Percentiles rank a stretch among this genome's conserved stretches.
Evolutionary conservation across 2,113 vertebrate species (phyloP).

Genomic region (Tricholaema leucomelas): DNA sequence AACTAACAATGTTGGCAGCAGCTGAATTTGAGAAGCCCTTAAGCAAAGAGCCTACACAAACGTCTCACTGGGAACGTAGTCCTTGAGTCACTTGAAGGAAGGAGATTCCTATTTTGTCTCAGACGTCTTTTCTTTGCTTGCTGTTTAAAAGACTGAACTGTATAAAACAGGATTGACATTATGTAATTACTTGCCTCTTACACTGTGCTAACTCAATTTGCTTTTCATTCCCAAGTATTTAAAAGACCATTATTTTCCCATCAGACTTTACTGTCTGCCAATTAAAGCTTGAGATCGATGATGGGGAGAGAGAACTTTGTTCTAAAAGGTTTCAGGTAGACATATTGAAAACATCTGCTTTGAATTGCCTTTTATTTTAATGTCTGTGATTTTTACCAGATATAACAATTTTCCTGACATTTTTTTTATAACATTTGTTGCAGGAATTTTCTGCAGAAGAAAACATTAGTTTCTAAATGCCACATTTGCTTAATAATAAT

Average conservation of each 20-base stretch:
- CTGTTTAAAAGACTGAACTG: slow-evolving; percentile 66
- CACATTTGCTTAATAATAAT: not conserved
- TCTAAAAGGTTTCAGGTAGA: slow-evolving; percentile 56
- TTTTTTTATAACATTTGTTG: slow-evolving; percentile 21
- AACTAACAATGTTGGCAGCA: not conserved
- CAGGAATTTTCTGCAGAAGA: slow-evolving; percentile 5
- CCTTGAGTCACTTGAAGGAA: slow-evolving; percentile 39
- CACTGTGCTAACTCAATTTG: slow-evolving; percentile 79
- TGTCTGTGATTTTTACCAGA: not conserved
- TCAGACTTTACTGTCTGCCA: slow-evolving; percentile 77
- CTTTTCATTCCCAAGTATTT: slow-evolving; percentile 81
- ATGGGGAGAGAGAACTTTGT: slow-evolving; percentile 56
- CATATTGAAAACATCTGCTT: slow-evolving; percentile 26
- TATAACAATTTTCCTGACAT: not conserved
- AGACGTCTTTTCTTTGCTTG: slow-evolving; percentile 61
- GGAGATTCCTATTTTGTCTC: slow-evolving; percentile 46
- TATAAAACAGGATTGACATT: slow-evolving; percentile 76
- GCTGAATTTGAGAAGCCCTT: not conserved
- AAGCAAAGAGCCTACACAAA: slow-evolving; percentile 14
- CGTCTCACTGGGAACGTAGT: not conserved
- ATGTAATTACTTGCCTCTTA: slow-evolving; percentile 81
- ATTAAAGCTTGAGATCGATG: slow-evolving; percentile 75
- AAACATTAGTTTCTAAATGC: not conserved
- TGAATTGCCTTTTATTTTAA: not conserved
- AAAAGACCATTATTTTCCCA: slow-evolving; percentile 78